Conservation (phyloP, 2,888 invertebrate species). For the Hydroisotoma schaefferi region DNA sequence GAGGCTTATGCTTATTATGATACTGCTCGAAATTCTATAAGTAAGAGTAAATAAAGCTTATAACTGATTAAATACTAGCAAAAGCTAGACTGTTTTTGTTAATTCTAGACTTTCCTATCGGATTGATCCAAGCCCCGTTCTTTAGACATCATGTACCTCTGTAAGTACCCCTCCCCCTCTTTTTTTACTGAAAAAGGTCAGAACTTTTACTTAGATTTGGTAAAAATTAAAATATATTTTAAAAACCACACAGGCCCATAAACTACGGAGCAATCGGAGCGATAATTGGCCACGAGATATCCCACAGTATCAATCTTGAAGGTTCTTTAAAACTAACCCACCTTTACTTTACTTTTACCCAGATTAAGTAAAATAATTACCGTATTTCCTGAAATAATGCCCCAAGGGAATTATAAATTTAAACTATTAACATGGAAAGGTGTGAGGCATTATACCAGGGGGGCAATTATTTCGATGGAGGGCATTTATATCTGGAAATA, state of each 20-base stretch:
- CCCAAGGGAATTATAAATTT: too few species aligned
- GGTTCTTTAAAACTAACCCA: slow-evolving; percentile 7
- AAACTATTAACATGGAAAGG: too few species aligned
- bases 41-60: slow-evolving; percentile 11
- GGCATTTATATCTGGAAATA: too few species aligned
- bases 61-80: too few species aligned
- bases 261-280: slow-evolving; percentile 27
- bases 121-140: slow-evolving; percentile 36
- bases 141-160: slow-evolving; percentile 19
- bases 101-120: slow-evolving; percentile 34
- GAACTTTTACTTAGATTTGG: background rate
- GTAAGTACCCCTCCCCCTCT: too few species aligned
- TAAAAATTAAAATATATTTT: background rate
- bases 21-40: slow-evolving; percentile 39
- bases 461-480: too few species aligned
- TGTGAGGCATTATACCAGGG: too few species aligned
- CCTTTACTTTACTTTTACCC: too few species aligned
- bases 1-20: slow-evolving; percentile 42
- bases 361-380: too few species aligned
- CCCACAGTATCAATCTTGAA: slow-evolving; percentile 35
- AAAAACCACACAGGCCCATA: background rate
- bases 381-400: too few species aligned
- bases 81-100: too few species aligned
- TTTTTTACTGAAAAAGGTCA: background rate
- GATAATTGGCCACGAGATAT: slow-evolving; percentile 36